Percentiles rank a stretch among this genome's conserved stretches.
phyloP scores from a whole-genome alignment of 1,140 invertebrate genomes.

The Pogonomyrmex californicus region DNA sequence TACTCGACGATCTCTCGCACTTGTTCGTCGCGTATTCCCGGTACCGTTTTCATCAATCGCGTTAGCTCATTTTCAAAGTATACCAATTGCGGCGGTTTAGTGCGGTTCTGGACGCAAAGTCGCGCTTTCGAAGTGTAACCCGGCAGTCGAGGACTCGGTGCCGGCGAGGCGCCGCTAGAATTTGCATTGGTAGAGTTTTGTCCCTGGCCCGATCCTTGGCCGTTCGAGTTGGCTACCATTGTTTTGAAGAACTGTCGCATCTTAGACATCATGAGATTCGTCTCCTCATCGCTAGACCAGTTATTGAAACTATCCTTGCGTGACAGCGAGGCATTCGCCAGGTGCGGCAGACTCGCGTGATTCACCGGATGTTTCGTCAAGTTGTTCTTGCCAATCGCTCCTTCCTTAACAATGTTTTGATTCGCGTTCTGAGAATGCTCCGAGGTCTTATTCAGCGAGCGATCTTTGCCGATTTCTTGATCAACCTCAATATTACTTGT shows the following conservation, averaged over 20 bases:
- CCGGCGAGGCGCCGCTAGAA: slow-evolving; percentile 87
- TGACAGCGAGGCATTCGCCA: slow-evolving; percentile 87
- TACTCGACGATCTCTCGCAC: slow-evolving; percentile 97
- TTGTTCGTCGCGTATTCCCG: slow-evolving; percentile 95
- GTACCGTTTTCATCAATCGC: slow-evolving; percentile 96
- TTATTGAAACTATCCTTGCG: slow-evolving; percentile 97
- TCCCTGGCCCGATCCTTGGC: slow-evolving; percentile 78
- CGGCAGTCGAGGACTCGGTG: slow-evolving; percentile 87
- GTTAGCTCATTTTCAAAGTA: slow-evolving; percentile 96
- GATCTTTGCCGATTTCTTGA: slow-evolving; percentile 69
- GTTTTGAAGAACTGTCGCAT: slow-evolving; percentile 97
- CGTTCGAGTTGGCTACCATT: slow-evolving; percentile 91
- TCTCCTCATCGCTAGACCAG: slow-evolving; percentile 97
- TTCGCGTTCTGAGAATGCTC: slow-evolving; percentile 44
- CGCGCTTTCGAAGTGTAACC: slow-evolving; percentile 84
- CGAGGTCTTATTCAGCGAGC: slow-evolving; percentile 63
- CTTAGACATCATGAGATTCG: slow-evolving; percentile 97
- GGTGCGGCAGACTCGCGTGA: slow-evolving; percentile 72
- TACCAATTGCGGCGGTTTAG: slow-evolving; percentile 93
- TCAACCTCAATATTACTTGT: slow-evolving; percentile 41
- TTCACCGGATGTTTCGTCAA: slow-evolving; percentile 69
- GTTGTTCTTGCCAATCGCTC: not conserved
- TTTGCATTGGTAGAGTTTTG: slow-evolving; percentile 79
- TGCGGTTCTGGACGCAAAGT: slow-evolving; percentile 86
- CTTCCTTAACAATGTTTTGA: slow-evolving; percentile 3